Base-by-base conservation (phyloP, 2,888 invertebrate species). In the Agrotis exclamationis region DNA sequence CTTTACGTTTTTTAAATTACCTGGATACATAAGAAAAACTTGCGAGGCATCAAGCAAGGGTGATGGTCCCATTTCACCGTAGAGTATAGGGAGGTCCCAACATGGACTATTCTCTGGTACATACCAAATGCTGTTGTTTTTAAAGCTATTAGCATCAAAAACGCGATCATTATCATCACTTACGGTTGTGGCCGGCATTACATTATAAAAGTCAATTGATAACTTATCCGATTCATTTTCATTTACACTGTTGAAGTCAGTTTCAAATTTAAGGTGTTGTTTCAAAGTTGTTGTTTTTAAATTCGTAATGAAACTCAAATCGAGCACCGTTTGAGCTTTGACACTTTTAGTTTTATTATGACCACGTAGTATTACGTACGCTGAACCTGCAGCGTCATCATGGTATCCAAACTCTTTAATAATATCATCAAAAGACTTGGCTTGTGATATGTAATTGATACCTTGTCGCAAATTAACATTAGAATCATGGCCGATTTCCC, bases 81-180 rank as follows among this genome's bases (percentile, higher is more conserved):
- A 93, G 20, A 96, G 70, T 18, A 92, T 72, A 4, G 96, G 95
- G 59, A 95, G 85, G 48, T 94, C 88, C 95, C 95, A 96, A 85
- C 96, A 96, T 18, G 93, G 92, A 64, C 88, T 87, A 73, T 89
- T 89, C 87, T 94, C 93, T 33, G 93, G 91, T 3, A 93, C 91
- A 70, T 93, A 95, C 96, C 95, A 96, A 50, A 87, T 65, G 47
- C 84, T 76, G 48, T 70, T 73, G 11, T 78, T 76, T 47, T 65
- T 64, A 50, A 47, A 50, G 45, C 47, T 67, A 57, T 16, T 63
- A 57, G 24, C 56, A 18, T 11, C 5, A 20, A 58, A 28, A 62
- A 48, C 11, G n/a, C 70, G 24, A 54, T 78, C 28, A 57, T 80
- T 73, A 3, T 80, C 51, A 47, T 82, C 63, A 9, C 85, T 51